phyloP scores from a whole-genome alignment of 2,888 invertebrate species.

The Lasioglossum morio region DNA sequence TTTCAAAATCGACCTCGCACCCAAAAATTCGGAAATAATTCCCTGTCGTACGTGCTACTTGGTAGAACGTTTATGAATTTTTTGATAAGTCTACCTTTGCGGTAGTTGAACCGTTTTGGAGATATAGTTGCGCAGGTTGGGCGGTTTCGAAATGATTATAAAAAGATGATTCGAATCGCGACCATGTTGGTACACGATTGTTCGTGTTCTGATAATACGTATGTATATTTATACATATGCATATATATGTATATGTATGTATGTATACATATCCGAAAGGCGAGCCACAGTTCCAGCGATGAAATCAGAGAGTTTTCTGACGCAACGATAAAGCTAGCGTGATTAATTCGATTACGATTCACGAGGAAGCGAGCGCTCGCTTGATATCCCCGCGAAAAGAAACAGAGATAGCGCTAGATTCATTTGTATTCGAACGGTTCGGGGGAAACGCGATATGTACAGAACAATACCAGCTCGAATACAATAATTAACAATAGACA shows the following conservation, averaged over 20 bases:
- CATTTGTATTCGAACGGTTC: neutral
- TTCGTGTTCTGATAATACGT: neutral
- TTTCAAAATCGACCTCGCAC: too few species aligned
- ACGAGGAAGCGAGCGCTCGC: slow-evolving; percentile 18
- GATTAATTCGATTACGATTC: slow-evolving; percentile 56
- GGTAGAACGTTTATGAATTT: too few species aligned
- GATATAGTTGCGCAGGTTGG: neutral
- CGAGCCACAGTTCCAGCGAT: slow-evolving; percentile 37
- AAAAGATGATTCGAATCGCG: neutral
- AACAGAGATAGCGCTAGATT: slow-evolving; percentile 20
- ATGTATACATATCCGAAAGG: neutral
- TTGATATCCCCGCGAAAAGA: slow-evolving; percentile 14
- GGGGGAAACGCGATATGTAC: neutral
- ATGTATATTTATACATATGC: too few species aligned
- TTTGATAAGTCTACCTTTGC: too few species aligned
- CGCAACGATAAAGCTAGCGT: slow-evolving; percentile 49
- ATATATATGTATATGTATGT: too few species aligned
- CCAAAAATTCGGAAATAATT: too few species aligned
- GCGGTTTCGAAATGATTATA: neutral
- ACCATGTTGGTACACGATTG: neutral
- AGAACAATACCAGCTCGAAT: neutral
- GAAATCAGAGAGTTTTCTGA: slow-evolving; percentile 56
- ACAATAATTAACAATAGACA: neutral
- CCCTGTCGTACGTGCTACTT: too few species aligned
- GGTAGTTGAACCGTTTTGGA: neutral